phyloP scores from a whole-genome alignment of 2,113 vertebrate species.

The Cygnus buccinator region DNA sequence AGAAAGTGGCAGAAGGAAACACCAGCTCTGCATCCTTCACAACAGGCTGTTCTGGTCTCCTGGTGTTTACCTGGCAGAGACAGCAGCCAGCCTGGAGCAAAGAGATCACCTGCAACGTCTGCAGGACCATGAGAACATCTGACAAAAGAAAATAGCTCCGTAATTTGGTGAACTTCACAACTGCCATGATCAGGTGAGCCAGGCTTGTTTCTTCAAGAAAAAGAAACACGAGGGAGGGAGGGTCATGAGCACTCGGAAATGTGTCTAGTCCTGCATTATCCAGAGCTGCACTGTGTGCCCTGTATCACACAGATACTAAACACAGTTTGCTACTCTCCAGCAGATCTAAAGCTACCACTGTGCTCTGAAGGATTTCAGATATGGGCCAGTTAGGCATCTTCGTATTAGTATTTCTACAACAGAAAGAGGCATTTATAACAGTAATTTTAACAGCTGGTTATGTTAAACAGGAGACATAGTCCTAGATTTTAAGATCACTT shows the following conservation, averaged over 20 bases:
- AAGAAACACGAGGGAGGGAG: background rate
- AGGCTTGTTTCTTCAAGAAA: background rate
- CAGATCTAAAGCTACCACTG: background rate
- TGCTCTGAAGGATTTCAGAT: background rate
- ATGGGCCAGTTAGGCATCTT: background rate
- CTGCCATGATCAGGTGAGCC: background rate
- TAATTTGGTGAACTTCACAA: background rate
- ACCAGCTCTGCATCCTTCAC: background rate
- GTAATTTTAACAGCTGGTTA: background rate
- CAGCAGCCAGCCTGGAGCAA: background rate
- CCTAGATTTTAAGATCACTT: background rate
- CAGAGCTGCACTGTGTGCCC: background rate
- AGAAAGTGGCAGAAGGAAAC: background rate
- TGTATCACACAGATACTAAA: rapidly evolving
- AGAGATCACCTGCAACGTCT: background rate
- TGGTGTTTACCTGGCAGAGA: background rate
- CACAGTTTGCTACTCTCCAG: background rate
- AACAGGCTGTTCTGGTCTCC: background rate
- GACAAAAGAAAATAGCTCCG: background rate
- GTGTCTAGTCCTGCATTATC: background rate
- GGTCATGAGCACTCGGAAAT: background rate
- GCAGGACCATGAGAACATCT: background rate
- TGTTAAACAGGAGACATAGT: background rate
- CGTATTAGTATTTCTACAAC: background rate
- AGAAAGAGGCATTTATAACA: background rate